These are phyloP conservation scores for Probosciger aterrimus DNA, from an alignment of 2,113 vertebrate genomes.

Conservation along the genomic window DNA sequence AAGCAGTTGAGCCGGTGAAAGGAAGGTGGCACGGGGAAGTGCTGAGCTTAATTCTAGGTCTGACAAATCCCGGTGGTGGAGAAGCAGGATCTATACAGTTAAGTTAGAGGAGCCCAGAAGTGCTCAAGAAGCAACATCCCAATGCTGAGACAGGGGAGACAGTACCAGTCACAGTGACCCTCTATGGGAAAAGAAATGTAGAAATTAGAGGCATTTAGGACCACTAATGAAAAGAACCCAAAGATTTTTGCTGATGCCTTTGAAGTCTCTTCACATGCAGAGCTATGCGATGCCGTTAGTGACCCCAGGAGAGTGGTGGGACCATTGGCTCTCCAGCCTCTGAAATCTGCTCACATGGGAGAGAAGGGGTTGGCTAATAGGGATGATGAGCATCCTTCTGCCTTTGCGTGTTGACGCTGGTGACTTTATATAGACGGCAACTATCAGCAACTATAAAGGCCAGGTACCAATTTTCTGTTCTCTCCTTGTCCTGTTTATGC, in stretches of 20 bases:
- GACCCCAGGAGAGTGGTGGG: not conserved
- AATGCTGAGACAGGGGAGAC: not conserved
- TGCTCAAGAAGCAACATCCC: not conserved
- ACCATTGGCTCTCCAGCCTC: not conserved
- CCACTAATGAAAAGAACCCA: not conserved
- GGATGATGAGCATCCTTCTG: not conserved
- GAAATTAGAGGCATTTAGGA: not conserved
- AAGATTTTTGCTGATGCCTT: not conserved
- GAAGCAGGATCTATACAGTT: not conserved
- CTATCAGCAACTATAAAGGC: not conserved
- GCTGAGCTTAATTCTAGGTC: not conserved
- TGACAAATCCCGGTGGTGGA: not conserved
- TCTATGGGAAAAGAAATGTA: not conserved
- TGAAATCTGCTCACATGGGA: not conserved
- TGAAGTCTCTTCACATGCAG: not conserved
- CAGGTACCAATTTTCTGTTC: not conserved
- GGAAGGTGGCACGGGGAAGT: not conserved
- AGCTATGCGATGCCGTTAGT: accelerated
- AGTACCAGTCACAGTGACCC: not conserved
- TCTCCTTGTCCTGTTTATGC: not conserved
- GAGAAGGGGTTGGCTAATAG: accelerated
- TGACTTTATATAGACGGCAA: not conserved
- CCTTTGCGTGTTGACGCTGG: accelerated
- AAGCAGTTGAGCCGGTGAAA: accelerated
- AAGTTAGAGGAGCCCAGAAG: not conserved